Conservation (phyloP, 2,113 vertebrate species). For the Tachysurus fulvidraco region DNA sequence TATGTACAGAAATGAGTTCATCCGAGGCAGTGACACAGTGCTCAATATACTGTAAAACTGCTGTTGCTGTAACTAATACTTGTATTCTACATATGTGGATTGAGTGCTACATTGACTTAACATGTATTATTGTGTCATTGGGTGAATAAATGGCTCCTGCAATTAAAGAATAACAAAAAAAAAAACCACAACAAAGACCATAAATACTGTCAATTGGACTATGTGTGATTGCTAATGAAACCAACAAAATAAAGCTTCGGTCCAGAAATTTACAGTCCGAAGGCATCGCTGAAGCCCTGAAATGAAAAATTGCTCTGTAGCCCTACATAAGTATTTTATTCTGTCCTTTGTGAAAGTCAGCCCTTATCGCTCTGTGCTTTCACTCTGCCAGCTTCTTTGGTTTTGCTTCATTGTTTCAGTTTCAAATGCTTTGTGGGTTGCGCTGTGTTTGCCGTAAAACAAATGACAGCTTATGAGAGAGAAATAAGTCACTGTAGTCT, state of each 20-base stretch:
- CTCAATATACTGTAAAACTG: not conserved
- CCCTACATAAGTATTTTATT: not conserved
- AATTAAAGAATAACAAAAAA: conserved; percentile 11
- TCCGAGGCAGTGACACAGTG: not conserved
- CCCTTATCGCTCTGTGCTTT: not conserved
- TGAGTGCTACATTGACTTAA: conserved; percentile 15
- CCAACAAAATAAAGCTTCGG: not conserved
- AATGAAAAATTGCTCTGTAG: conserved; percentile 10
- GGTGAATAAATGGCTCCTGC: conserved; percentile 8
- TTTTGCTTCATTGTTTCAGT: conserved; percentile 32
- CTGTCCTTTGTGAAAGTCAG: conserved; percentile 15
- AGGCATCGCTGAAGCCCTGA: not conserved
- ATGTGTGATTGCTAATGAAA: not conserved
- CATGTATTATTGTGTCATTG: conserved; percentile 13
- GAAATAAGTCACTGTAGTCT: not conserved
- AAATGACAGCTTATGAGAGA: conserved; percentile 30
- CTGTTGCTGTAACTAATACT: not conserved
- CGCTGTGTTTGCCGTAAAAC: conserved; percentile 18
- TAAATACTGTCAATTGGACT: not conserved
- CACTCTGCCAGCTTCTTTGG: not conserved
- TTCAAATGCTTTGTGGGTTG: conserved; percentile 14
- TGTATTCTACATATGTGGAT: not conserved
- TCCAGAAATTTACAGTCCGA: not conserved
- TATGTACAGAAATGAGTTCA: not conserved
- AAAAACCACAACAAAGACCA: not conserved